Base-by-base conservation (phyloP, 2,888 invertebrate species). In the Anodontia alba region DNA sequence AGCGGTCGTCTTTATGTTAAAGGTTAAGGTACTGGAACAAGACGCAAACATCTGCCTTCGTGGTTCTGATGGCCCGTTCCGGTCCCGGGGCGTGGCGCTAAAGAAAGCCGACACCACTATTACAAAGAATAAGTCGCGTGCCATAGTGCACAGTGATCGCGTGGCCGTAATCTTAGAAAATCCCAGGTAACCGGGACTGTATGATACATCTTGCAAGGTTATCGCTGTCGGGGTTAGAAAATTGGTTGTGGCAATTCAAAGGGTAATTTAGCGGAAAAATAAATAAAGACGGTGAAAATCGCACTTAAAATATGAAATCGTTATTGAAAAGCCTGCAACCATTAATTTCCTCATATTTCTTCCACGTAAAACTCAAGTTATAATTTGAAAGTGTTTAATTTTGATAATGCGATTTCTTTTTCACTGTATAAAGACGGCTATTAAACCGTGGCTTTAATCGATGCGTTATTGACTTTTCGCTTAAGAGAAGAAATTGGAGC, bases 261-360 rank as follows among this genome's bases (percentile, higher is more conserved):
- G 57, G 74, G 70, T 77, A 83, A 83, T 83, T 80, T 77, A 80
- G 79, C 83, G 83, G 66, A 80, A 83, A 83, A 80, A 80, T 80
- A 83, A 82, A 82, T 74, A 79, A 73, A 78, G 76, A 82, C 72
- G 38, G 38, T 38, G 38, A 38, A 38, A 38, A 38, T 5, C 12
- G 38, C 38, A 38, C 5, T 38, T 38, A 54, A n/a, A 23, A 62
- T 73, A 82, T 79, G 82, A 79, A 78, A 79, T 76, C 76, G 76
- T 76, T 73, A 73, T 78, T 67, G 76, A 70, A 73, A 20, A 46
- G 23, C 23, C n/a, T 26, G 42, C 36, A 26, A 74, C 74, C 75
- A 74, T 81, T 73, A 78, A 67, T 77, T 74, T 73, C 73, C 80
- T 80, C 80, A 29, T 51, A 76, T 80, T 80, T 26, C 51, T 80